Evolutionary conservation across 2,888 invertebrate genomes (phyloP), one percentile per base, ranked within the genome.

Genomic region (Harpalus rufipes): DNA sequence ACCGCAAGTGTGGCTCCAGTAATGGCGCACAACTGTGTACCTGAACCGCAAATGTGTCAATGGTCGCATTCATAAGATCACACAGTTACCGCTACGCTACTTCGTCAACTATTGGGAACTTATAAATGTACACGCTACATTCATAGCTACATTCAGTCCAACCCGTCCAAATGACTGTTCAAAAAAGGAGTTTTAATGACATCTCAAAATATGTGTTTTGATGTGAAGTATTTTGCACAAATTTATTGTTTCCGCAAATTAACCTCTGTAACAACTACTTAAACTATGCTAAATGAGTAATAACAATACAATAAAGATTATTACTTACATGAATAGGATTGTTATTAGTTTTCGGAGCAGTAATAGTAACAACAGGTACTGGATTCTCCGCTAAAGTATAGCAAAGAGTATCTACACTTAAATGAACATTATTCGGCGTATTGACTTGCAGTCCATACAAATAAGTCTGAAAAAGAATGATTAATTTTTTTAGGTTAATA

Each of bases 281-380:
- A 39, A 39, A 58, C 59, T 58, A 10, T 32, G n/a, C 14, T 41
- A 21, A 12, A 1, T 41, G 44, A 25, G 39, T 72, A 72, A 32
- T 8, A 51, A 51, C 44, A 51, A 10, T 51, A 72, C 5, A 25
- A 12, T 41, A 32, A 25, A 56, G 21, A 7, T 58, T 12, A 32
- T 68, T 80, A 88, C 88, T 90, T 88, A 94, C 94, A 89, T 92
- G 91, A 58, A 94, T 92, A 51, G 93, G 93, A 89, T 93, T 93
- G 14, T 89, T 88, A 7, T 91, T 91, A 6, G 92, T 90, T 86
- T 94, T 93, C 12, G 93, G 92, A 10, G 93, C 93, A 25, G 97
- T 96, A 82, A 97, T 93, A 2, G 97, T 97, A 21, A 97, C 89
- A 74, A 97, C 88, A 41, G 96, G 96, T 65, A 96, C 93, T 88